Conservation (phyloP, 2,888 invertebrate genomes). For the Drosophila sordidula region DNA sequence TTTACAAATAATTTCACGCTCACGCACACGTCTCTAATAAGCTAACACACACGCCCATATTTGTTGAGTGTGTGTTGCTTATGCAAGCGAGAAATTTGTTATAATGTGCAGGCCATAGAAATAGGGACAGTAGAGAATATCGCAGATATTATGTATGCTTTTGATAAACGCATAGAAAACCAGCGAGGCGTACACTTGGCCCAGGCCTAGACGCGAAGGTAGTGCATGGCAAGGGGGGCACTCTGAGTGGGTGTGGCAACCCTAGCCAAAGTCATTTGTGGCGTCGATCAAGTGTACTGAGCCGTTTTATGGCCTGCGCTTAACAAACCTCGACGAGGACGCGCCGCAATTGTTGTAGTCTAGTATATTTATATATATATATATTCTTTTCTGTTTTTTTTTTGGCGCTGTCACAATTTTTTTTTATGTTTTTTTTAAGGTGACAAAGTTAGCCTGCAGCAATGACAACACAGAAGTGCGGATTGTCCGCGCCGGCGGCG, state of each 20-base stretch:
- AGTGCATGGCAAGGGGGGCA: too few relatives aligned
- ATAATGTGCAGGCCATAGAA: conserved; percentile 74
- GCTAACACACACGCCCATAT: conserved; percentile 39
- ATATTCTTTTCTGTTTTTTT: not conserved
- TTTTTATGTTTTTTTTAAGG: conserved; percentile 40
- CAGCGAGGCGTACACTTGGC: conserved; percentile 73
- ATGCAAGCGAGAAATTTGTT: conserved; percentile 82
- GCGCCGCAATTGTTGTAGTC: conserved; percentile 44
- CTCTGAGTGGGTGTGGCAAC: conserved; percentile 30
- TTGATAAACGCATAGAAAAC: conserved; percentile 79
- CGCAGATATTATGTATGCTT: conserved; percentile 68
- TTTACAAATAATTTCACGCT: conserved; percentile 23
- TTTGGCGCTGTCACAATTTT: conserved; percentile 46
- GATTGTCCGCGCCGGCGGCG: conserved; percentile 53
- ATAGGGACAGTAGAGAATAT: conserved; percentile 41
- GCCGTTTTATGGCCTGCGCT: conserved; percentile 79
- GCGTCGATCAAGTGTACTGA: conserved; percentile 80
- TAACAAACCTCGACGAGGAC: conserved; percentile 72
- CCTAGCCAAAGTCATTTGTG: conserved; percentile 74
- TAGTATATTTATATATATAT: conserved; percentile 10
- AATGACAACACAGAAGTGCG: conserved; percentile 33
- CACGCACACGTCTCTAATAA: conserved; percentile 53
- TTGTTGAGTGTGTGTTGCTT: conserved; percentile 69
- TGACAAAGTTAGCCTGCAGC: conserved; percentile 58
- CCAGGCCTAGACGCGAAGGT: conserved; percentile 42